Percentiles rank a stretch among this genome's conserved stretches.
Conservation (phyloP, 2,797 vertebrate species). For the Loris lydekkerianus region DNA sequence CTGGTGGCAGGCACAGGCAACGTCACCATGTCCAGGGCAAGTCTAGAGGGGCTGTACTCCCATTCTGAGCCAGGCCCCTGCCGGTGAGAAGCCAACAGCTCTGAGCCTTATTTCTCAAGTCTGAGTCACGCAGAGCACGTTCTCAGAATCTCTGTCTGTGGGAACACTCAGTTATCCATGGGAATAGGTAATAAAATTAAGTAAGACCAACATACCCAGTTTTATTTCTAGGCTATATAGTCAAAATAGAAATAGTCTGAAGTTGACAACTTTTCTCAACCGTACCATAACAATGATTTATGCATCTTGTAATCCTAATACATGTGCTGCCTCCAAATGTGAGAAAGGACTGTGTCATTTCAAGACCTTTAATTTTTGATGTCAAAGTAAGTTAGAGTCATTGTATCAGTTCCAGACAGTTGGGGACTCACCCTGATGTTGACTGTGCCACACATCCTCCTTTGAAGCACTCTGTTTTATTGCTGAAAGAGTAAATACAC, state of each 20-base stretch:
- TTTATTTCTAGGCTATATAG: slow-evolving; percentile 76
- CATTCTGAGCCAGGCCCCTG: not conserved
- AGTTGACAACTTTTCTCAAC: slow-evolving; percentile 71
- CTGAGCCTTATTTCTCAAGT: slow-evolving; percentile 63
- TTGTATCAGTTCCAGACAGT: slow-evolving; percentile 64
- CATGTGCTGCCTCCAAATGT: slow-evolving; percentile 63
- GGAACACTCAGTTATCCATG: slow-evolving; percentile 69
- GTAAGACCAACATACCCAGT: slow-evolving; percentile 66
- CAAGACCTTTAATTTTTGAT: slow-evolving; percentile 62
- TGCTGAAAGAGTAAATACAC: slow-evolving; percentile 63
- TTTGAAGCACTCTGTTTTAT: slow-evolving; percentile 40
- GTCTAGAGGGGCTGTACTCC: not conserved
- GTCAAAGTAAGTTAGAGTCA: slow-evolving; percentile 65
- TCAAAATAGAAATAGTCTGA: slow-evolving; percentile 75
- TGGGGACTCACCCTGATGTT: slow-evolving; percentile 55
- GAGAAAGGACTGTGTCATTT: slow-evolving; percentile 47
- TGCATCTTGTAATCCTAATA: slow-evolving; percentile 55
- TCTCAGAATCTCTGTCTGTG: slow-evolving; percentile 63
- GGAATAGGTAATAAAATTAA: slow-evolving; percentile 76
- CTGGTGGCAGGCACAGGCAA: not conserved
- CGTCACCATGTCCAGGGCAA: not conserved
- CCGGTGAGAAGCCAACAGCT: not conserved
- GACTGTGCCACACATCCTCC: not conserved
- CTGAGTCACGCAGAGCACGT: slow-evolving; percentile 43
- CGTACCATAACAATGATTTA: slow-evolving; percentile 64